Evolutionary conservation across 2,797 vertebrate genomes (phyloP).

Genomic region (Myotis planiceps): DNA sequence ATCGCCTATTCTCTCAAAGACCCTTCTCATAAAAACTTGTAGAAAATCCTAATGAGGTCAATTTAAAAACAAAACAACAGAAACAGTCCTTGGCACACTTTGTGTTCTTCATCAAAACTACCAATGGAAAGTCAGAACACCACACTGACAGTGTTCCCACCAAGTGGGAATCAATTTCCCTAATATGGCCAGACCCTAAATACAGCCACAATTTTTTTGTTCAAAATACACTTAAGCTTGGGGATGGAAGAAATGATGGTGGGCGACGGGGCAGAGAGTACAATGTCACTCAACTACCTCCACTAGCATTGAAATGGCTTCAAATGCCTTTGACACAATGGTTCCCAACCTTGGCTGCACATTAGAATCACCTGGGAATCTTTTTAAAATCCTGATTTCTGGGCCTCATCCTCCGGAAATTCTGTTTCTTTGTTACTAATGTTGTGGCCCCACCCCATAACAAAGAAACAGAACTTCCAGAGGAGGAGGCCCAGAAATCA

Average conservation of each 20-base stretch:
- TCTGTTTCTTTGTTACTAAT: too few relatives aligned
- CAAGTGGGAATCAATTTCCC: constrained; percentile 55
- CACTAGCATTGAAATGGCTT: not conserved
- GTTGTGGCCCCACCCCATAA: too few relatives aligned
- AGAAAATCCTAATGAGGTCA: constrained; percentile 28
- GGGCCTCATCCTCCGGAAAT: too few relatives aligned
- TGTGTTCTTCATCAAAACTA: constrained; percentile 2
- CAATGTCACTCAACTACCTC: not conserved
- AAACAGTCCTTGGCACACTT: not conserved
- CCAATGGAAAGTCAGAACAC: constrained; percentile 33
- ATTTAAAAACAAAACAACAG: not conserved
- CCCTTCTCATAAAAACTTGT: not conserved
- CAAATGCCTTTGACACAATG: not conserved
- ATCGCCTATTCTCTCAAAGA: not conserved
- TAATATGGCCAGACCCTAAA: constrained; percentile 57
- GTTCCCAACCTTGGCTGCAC: too few relatives aligned
- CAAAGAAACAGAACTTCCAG: too few relatives aligned
- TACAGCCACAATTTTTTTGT: constrained; percentile 8
- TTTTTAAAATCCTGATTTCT: too few relatives aligned
- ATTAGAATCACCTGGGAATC: too few relatives aligned
- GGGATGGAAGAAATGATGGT: not conserved
- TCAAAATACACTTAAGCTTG: constrained; percentile 40
- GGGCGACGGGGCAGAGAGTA: not conserved
- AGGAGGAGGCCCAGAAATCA: too few relatives aligned
- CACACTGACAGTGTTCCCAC: constrained; percentile 27